These are phyloP conservation scores for Coregonus sp. DNA, from an alignment of 2,797 vertebrate species.

Conservation along the genomic window DNA sequence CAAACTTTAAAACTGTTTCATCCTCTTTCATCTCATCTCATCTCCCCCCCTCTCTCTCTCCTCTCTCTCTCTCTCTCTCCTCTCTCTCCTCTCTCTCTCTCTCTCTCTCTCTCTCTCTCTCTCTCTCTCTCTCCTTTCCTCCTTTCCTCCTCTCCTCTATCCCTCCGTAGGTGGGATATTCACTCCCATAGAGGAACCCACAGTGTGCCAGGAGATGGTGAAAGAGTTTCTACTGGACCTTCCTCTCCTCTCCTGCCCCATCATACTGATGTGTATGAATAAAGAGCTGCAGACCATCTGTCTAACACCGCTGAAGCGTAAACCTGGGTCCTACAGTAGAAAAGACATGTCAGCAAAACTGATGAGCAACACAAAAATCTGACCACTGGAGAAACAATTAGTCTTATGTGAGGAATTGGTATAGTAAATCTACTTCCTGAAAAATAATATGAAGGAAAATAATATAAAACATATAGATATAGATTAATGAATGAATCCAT, in stretches of 20 bases:
- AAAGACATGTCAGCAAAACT: conserved; percentile 16
- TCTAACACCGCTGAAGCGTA: conserved; percentile 48
- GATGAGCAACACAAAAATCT: conserved; percentile 26
- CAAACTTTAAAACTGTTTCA: not conserved
- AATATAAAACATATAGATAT: too few species aligned
- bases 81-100: too few species aligned
- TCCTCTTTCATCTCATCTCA: not conserved
- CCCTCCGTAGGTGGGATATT: conserved; percentile 59
- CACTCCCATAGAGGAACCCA: conserved; percentile 55
- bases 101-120: not conserved
- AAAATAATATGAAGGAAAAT: not conserved
- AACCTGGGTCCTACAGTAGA: not conserved
- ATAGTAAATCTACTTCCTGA: too few species aligned
- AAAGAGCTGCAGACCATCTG: conserved; percentile 67
- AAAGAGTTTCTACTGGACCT: conserved; percentile 68
- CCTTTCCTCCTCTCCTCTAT: not conserved
- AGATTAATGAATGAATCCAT: not conserved
- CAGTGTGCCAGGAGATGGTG: conserved; percentile 67
- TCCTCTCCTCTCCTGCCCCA: conserved; percentile 64
- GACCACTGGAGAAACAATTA: conserved; percentile 1
- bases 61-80: too few species aligned
- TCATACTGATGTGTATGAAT: conserved; percentile 72
- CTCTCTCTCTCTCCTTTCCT: not conserved
- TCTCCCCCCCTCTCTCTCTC: not conserved
- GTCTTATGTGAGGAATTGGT: not conserved